These are phyloP conservation scores for Coccyzus lansbergi DNA, from an alignment of 2,797 vertebrate genomes.

Conservation along the genomic window DNA sequence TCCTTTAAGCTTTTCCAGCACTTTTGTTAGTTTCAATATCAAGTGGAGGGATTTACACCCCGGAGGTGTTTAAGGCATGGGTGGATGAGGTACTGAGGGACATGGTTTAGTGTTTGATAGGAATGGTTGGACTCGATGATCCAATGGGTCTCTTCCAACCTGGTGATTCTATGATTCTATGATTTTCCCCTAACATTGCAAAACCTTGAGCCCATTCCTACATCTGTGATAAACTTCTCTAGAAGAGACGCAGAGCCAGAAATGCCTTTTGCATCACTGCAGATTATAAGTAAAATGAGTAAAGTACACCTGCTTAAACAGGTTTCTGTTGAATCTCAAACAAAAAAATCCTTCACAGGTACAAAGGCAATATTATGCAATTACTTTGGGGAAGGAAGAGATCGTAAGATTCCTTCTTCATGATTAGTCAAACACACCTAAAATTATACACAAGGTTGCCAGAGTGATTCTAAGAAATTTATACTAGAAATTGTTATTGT, in stretches of 20 bases:
- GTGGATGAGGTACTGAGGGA: too few relatives aligned
- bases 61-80: too few relatives aligned
- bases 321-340: background rate
- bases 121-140: too few relatives aligned
- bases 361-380: background rate
- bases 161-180: too few relatives aligned
- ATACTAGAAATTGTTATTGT: background rate
- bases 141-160: too few relatives aligned
- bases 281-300: background rate
- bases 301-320: background rate
- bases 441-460: accelerated
- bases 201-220: background rate
- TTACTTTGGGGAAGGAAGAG: background rate
- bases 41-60: too few relatives aligned
- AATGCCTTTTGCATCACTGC: background rate
- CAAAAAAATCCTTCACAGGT: background rate
- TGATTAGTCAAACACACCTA: accelerated
- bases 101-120: too few relatives aligned
- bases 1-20: too few relatives aligned
- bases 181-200: background rate
- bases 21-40: too few relatives aligned
- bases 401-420: background rate
- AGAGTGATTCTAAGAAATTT: background rate
- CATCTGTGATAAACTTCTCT: background rate
- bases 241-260: background rate